Evolutionary conservation across 2,888 invertebrate genomes (phyloP).

Genomic region (Corbicula japonica): DNA sequence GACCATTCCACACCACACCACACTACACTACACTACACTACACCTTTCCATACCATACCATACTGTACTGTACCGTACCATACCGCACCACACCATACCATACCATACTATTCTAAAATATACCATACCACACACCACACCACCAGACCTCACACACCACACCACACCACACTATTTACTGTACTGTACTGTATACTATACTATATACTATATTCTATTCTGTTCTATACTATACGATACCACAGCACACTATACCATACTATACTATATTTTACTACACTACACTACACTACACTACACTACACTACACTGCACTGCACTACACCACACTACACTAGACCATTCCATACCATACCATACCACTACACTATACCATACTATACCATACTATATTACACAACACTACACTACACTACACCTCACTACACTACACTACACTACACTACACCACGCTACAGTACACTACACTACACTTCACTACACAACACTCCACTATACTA

Average conservation of each 20-base stretch:
- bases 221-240: conserved; percentile 5
- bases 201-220: no score
- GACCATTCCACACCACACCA: conserved; percentile 15
- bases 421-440: conserved; percentile 28
- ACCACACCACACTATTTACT: no score
- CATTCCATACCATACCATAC: not conserved
- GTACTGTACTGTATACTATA: no score
- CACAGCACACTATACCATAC: conserved; percentile 8
- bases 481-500: no score
- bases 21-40: conserved; percentile 25
- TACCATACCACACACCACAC: no score
- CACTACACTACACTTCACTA: conserved; percentile 29
- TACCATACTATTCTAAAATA: no score
- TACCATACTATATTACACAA: conserved; percentile 1
- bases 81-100: conserved; percentile 18
- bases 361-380: conserved; percentile 11
- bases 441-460: conserved; percentile 21
- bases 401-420: conserved; percentile 5
- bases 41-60: conserved; percentile 17
- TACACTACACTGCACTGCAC: conserved; percentile 22
- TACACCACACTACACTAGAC: conserved; percentile 11
- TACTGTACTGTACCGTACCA: conserved; percentile 15
- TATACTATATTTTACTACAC: conserved; percentile 5
- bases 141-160: no score
- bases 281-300: conserved; percentile 12